Base-by-base conservation (phyloP, 2,113 vertebrate species). In the Oxyura jamaicensis region DNA sequence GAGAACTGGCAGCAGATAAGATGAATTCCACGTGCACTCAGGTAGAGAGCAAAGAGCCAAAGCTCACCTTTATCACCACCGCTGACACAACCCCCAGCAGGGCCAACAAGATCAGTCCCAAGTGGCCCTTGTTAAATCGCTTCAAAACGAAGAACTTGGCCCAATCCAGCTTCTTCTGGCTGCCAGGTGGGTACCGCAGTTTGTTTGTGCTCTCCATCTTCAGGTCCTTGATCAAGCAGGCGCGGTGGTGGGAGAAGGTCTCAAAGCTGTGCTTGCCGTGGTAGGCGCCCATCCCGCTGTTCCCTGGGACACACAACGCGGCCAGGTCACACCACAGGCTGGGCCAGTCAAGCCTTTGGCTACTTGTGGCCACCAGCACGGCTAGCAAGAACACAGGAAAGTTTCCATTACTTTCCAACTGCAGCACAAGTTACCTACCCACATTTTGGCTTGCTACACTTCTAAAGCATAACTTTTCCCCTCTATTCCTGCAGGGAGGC, bases 271-370 rank as follows among this genome's bases (percentile, higher is more conserved):
- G 95, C 86, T 94, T 98, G 71, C 99, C 98, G 0, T 98, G 98
- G 94, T 99, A 99, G 56, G 94, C 72, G 0, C 99, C 99, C 98
- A 99, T 99, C 41, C 99, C 99, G 0, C 99, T 99, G 93, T 98
- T 90, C 42, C 99, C 99, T 99, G 96, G 3, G 44, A 20, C 56
- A 44, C 58, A 78, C 50, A 53, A 35, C 5, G 26, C 65, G 23
- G 33, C 16, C 48, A 66, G 55, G 4, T 90, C 63, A 67, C 71
- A 55, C 28, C 11, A 13, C 13, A 13, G 53, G n/a, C 41, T 67
- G 22, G 8, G 66, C 31, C 66, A 16, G 28, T 23, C 48, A 60
- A 29, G 25, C 11, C 56, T 73, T 15, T 60, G 74, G 4, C 41
- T 55, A 10, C 10, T 1, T 6, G 35, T 58, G 74, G 79, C 74